phyloP scores from a whole-genome alignment of 37 sponge, comb jelly and placozoan species.

The Bolinopsis microptera region DNA sequence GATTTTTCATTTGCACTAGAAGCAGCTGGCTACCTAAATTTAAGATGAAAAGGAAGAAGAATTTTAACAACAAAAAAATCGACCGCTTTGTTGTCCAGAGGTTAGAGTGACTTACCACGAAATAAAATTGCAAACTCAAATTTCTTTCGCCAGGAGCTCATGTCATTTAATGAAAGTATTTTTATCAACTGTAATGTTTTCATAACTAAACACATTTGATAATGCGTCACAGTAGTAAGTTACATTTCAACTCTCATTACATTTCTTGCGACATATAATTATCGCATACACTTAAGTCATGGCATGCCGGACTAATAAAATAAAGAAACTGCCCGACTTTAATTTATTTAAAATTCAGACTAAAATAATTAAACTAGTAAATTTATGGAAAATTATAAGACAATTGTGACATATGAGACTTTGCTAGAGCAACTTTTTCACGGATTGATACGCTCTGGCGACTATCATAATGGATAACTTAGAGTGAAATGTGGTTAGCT shows the following conservation, averaged over 20 bases:
- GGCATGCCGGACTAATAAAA: neutral
- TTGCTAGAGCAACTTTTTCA: neutral
- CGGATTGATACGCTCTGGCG: neutral
- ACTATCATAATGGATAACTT: neutral
- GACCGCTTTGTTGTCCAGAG: too few species aligned
- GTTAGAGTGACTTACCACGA: too few species aligned
- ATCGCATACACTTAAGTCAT: neutral
- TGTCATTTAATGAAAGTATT: neutral
- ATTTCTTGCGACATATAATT: neutral
- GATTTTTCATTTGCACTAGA: too few species aligned
- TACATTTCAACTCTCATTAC: neutral
- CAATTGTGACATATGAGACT: neutral
- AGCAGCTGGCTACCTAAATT: too few species aligned
- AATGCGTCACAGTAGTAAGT: neutral
- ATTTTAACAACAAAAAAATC: too few species aligned
- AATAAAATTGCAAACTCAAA: neutral
- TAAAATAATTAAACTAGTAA: neutral
- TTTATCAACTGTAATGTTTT: conserved; percentile 42
- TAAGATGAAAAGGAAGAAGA: too few species aligned
- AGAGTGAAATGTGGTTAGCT: neutral
- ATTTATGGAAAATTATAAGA: neutral
- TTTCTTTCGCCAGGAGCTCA: neutral
- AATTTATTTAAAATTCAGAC: neutral
- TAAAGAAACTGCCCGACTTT: too few species aligned
- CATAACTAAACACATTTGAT: conserved; percentile 4